Evolutionary conservation across 2,113 vertebrate species (phyloP), one percentile per base, ranked within the genome.

Genomic region (Sebastes schlegelii): DNA sequence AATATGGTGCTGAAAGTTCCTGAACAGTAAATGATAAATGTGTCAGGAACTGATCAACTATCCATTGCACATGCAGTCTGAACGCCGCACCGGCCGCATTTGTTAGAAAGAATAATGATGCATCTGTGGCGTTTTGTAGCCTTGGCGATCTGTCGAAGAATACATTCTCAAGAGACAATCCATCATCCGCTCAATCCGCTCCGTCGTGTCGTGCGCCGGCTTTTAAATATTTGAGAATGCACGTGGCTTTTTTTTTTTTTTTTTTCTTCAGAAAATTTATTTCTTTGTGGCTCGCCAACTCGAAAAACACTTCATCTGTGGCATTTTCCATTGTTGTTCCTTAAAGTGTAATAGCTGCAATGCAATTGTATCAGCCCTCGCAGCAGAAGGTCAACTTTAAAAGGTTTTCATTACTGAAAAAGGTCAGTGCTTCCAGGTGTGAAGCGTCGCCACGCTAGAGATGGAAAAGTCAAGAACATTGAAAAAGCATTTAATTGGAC

Each of bases 381-480:
- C 79, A 87, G 60, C 87, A 86, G 84, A 93, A 94, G 92, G 93
- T 92, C 92, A 88, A 57, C 73, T 92, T 92, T 90, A 88, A 94
- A 93, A 92, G 87, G 88, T 19, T 92, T 93, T 86, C 88, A 92
- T 92, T 89, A 83, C 61, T 82, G 82, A 90, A 94, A 26, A 94
- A 92, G 92, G 93, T 92, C 92, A 90, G 70, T 9, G 88, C 92
- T 83, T 88, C 79, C 88, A 92, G 90, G 90, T 92, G 91, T 88
- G 84, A 90, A 86, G 61, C 64, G 12, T 14, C 4, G 42, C 64
- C 46, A 63, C 16, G 6, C 7, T 51, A n/a, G 21, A 72, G 65
- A 77, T 9, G 60, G 60, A 79, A 74, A 78, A 69, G 57, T 74
- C 17, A 70, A 46, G 87, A 69, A 69, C 67, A 79, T 3, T 26